phyloP scores from a whole-genome alignment of 2,888 invertebrate genomes.

The Cephus pygmeus region DNA sequence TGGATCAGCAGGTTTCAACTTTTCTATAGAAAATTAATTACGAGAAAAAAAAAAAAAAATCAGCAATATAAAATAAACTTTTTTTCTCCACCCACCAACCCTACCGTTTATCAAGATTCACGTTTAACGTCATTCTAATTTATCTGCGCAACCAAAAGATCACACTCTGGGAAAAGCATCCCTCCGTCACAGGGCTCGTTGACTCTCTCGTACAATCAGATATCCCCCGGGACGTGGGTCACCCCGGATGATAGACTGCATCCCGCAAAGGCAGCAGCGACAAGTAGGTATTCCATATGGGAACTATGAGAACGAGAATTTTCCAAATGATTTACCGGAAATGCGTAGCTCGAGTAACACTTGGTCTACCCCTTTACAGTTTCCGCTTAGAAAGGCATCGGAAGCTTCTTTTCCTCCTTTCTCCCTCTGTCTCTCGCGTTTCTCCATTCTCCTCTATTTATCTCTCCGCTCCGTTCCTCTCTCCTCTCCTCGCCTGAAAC shows the following conservation, averaged over 20 bases:
- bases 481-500: slow-evolving; percentile 23
- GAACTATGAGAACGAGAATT: slow-evolving; percentile 27
- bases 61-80: not conserved
- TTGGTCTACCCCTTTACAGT: not conserved
- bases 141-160: not conserved
- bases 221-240: not conserved
- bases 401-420: not conserved
- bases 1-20: not conserved
- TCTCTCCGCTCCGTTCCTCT: not conserved
- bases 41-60: not conserved
- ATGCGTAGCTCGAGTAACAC: slow-evolving; percentile 39
- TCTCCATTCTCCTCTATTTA: slow-evolving; percentile 17
- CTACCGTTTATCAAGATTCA: not conserved
- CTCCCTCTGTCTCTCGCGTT: slow-evolving; percentile 24
- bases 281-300: not conserved
- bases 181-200: not conserved
- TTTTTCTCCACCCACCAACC: not conserved
- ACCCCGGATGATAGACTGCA: not conserved
- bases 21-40: not conserved
- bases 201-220: not conserved
- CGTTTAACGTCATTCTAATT: not conserved
- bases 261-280: not conserved
- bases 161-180: not conserved
- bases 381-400: not conserved
- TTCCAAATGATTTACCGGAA: slow-evolving; percentile 49